Evolutionary conservation across 2,113 vertebrate species (phyloP), one percentile per base, ranked within the genome.

Genomic region (Conger conger): DNA sequence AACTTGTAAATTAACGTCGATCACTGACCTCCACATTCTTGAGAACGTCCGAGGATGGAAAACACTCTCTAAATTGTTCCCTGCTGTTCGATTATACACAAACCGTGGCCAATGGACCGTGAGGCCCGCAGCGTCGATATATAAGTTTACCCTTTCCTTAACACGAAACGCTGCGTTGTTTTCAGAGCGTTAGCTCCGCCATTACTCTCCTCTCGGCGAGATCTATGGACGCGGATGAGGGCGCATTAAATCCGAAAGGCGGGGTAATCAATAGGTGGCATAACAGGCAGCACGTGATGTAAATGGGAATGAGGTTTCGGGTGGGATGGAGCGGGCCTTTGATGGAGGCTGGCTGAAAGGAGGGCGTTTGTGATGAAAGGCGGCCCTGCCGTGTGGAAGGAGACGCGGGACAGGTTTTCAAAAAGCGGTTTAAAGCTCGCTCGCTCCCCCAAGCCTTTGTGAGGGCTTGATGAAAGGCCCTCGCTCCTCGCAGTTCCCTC

Each of bases 251-350:
- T 63, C 23, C 54, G 53, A 3, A 88, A 54, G 11, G 77, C 80
- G 36, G 0, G 82, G 6, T 23, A 84, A 84, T 88, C 77, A 57
- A 3, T 82, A 60, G 35, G 76, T 20, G 40, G 1, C 6, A 50
- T 63, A 86, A 76, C 76, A 63, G 45, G 1, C n/a, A 54, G 33
- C 13, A 83, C 0, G 1, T 88, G 73, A 73, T 33, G 35, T 42
- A 50, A 50, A 16, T 88, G 73, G 18, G 81, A 85, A 83, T 76
- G 20, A 35, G 79, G 36, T 57, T 79, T 80, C 83, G 30, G 33
- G 45, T 8, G 1, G 1, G 57, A 23, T 27, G 1, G 57, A 27
- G 57, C 23, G 6, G 23, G 27, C 0, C 57, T 63, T 54, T 30
- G 73, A 84, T 83, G 82, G 86, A 81, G 80, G 60, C 84, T 1